Conservation (phyloP, 2,888 invertebrate species). For the Belgica antarctica region DNA sequence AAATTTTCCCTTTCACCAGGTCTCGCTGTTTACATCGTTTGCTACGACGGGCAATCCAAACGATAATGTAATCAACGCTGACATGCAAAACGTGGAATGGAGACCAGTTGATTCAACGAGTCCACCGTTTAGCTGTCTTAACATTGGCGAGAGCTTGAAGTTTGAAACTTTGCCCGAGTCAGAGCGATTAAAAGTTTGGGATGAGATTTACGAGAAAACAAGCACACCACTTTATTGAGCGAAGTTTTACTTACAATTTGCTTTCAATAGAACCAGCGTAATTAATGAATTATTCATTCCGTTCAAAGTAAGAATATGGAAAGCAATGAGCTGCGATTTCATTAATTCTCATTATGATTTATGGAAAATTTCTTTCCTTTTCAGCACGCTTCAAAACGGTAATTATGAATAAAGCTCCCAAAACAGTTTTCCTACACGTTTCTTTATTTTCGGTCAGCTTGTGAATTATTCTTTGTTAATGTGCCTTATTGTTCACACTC, state of each 20-base stretch:
- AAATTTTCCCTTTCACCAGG: too few species aligned
- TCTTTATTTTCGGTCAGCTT: too few species aligned
- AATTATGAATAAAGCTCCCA: too few species aligned
- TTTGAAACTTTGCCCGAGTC: slow-evolving; percentile 50
- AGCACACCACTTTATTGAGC: slow-evolving; percentile 17
- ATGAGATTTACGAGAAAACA: slow-evolving; percentile 43
- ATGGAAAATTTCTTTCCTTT: neutral
- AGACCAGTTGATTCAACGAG: slow-evolving; percentile 48
- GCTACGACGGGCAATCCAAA: slow-evolving; percentile 52
- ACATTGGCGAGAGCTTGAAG: slow-evolving; percentile 49
- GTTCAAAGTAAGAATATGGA: neutral
- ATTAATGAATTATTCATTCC: slow-evolving; percentile 26
- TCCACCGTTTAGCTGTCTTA: slow-evolving; percentile 50
- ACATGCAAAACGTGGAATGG: slow-evolving; percentile 47
- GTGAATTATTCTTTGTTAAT: too few species aligned
- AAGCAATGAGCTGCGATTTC: slow-evolving; percentile 12
- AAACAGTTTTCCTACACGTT: too few species aligned
- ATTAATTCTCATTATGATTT: slow-evolving; percentile 31
- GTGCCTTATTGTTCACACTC: too few species aligned
- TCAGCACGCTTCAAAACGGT: too few species aligned
- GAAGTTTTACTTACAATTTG: neutral
- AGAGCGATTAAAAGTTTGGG: slow-evolving; percentile 50
- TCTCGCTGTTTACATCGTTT: slow-evolving; percentile 48
- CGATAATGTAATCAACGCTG: slow-evolving; percentile 51
- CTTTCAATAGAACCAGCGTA: neutral